Conservation (phyloP, 2,888 invertebrate species). For the Ryuthela nishihirai region DNA sequence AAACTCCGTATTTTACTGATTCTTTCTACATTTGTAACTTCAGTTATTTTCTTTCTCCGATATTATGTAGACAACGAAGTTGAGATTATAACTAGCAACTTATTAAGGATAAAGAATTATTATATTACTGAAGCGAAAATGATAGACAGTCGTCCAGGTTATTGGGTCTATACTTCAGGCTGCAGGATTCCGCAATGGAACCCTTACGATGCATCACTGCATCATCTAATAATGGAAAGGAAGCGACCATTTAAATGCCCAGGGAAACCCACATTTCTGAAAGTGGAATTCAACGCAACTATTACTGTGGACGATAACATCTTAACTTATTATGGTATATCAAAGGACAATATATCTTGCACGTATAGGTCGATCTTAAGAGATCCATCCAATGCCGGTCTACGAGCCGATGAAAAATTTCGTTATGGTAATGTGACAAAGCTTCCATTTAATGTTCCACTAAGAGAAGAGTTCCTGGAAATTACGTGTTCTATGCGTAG, state of each 20-base stretch:
- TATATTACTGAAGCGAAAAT: too few species aligned
- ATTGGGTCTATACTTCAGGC: constrained; percentile 17
- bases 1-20: too few species aligned
- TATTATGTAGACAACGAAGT: too few species aligned
- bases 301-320: constrained; percentile 1
- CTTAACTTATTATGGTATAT: constrained; percentile 1
- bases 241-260: not conserved
- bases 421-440: not conserved
- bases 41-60: too few species aligned
- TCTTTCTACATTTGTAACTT: too few species aligned
- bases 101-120: too few species aligned
- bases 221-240: not conserved
- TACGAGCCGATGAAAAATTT: constrained; percentile 3
- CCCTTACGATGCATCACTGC: constrained; percentile 12
- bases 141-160: too few species aligned
- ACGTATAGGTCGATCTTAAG: constrained; percentile 5
- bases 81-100: too few species aligned
- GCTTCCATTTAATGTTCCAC: constrained; percentile 16
- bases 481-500: constrained; percentile 10
- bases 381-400: not conserved
- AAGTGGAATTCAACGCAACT: not conserved
- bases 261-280: constrained; percentile 2
- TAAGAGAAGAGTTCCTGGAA: constrained; percentile 14
- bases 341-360: constrained; percentile 1
- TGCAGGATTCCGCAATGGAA: constrained; percentile 25